Base-by-base conservation (phyloP, 92 coral and sea anemone genomes). In the Phymanthus crucifer region DNA sequence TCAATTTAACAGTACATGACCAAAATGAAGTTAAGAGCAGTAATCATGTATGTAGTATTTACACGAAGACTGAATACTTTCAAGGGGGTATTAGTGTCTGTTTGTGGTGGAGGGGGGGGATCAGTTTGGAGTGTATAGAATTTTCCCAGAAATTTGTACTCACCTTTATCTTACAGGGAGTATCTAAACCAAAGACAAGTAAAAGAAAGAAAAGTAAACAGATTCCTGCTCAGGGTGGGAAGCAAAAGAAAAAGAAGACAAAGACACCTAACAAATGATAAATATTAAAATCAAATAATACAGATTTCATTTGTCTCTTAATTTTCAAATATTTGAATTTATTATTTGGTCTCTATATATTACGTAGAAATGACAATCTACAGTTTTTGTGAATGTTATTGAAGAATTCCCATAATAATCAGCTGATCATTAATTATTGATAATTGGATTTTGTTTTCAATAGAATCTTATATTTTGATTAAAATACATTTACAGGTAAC, bases 241-340 rank as follows among this genome's bases (percentile, higher is more conserved):
- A 77, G 45, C 56, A 35, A 52, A 77, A 64, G 40, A 77, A 38
- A 71, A 57, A 34, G 52, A 17, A 54, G 38, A 0, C 11, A 38
- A 17, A 54, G 38, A 0, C 11, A 38, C 26, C 40, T n/a, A 17
- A 72, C 47, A 70, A 70, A 70, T 1, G 16, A 38, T 31, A 32
- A n/a, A 7, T 13, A 40, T 50, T 43, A 54, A 4, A 54, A 54
- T 54, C 26, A 4, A 54, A 21, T 21, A 54, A 54, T 3, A 26
- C n/a, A n/a, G 31, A 43, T 43, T n/a, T 54, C 27, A 24, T 54
- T 54, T 21, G 27, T 21, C 24, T 54, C n/a, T 24, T 21, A 54
- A 54, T 54, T 54, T 54, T 3, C 10, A 54, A 21, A 21, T 21
- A 21, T 54, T 54, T 54, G 64, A 21, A 54, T 54, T 21, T 8